These are phyloP conservation scores for Anastrepha obliqua DNA, from an alignment of 1,140 invertebrate species.

Conservation along the genomic window DNA sequence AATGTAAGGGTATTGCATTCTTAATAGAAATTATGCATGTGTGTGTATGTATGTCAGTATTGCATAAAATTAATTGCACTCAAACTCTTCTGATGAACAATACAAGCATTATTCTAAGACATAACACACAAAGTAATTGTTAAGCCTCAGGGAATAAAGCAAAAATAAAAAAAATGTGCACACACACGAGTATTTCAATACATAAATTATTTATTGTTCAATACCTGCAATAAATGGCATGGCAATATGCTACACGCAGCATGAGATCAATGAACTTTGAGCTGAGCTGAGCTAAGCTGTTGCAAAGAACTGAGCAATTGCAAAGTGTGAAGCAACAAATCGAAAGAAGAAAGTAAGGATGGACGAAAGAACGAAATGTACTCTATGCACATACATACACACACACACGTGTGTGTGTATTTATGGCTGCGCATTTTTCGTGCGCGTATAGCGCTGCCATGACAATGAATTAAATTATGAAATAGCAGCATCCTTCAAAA, in stretches of 20 bases:
- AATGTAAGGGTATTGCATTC: no score
- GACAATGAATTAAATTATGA: conserved; percentile 47
- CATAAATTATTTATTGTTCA: conserved; percentile 18
- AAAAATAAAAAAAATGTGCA: neutral
- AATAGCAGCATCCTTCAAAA: conserved; percentile 39
- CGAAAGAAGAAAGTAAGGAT: neutral
- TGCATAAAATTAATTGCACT: no score
- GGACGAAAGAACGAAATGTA: neutral
- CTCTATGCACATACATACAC: neutral
- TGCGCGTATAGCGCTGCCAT: neutral
- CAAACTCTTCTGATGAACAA: neutral
- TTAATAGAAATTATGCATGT: no score
- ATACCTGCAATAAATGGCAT: conserved; percentile 30
- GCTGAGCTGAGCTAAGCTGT: neutral
- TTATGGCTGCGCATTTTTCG: no score
- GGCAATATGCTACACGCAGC: conserved; percentile 21
- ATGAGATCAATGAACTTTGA: conserved; percentile 15
- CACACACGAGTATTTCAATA: neutral
- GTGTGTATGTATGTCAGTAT: no score
- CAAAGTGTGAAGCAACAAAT: neutral
- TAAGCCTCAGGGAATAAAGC: neutral
- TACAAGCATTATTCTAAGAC: neutral
- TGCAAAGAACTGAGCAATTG: neutral
- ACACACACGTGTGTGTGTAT: neutral
- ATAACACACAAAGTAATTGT: neutral